Conservation (phyloP, 1,140 invertebrate species). For the Sinella curviseta region DNA sequence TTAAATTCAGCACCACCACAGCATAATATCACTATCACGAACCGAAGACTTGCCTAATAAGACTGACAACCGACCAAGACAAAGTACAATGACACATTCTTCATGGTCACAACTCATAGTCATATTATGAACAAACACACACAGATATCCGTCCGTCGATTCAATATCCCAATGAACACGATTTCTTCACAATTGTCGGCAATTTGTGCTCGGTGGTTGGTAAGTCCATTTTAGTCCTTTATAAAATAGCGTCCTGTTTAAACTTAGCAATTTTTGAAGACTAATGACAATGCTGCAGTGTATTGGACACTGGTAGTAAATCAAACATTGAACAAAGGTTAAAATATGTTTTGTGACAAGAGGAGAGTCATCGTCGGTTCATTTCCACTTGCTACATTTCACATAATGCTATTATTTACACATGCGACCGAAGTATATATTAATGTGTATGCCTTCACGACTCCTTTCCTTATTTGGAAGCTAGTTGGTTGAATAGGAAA, state of each 20-base stretch:
- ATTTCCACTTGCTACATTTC: conserved; percentile 15
- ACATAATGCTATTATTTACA: conserved; percentile 1
- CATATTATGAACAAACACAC: too few relatives aligned
- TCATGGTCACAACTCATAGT: too few relatives aligned
- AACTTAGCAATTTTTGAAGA: too few relatives aligned
- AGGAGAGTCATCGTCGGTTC: background rate
- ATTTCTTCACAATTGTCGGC: background rate
- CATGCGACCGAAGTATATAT: background rate
- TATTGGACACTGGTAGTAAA: background rate
- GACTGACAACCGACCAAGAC: too few relatives aligned
- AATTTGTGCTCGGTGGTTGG: background rate
- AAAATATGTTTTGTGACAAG: background rate
- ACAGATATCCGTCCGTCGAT: too few relatives aligned
- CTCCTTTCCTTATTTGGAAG: background rate
- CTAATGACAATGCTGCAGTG: too few relatives aligned
- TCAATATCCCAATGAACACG: too few relatives aligned
- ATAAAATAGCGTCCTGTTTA: background rate
- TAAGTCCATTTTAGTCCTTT: background rate
- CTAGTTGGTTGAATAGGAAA: background rate
- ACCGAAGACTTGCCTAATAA: too few relatives aligned
- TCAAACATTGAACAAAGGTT: background rate
- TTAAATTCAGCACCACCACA: too few relatives aligned
- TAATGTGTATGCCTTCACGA: background rate
- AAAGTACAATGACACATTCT: too few relatives aligned
- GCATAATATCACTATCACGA: too few relatives aligned